A percentile compares a stretch with the other conserved stretches of the same genome.
Evolutionary conservation across 2,113 vertebrate genomes (phyloP).

Genomic region (Isurus oxyrinchus): DNA sequence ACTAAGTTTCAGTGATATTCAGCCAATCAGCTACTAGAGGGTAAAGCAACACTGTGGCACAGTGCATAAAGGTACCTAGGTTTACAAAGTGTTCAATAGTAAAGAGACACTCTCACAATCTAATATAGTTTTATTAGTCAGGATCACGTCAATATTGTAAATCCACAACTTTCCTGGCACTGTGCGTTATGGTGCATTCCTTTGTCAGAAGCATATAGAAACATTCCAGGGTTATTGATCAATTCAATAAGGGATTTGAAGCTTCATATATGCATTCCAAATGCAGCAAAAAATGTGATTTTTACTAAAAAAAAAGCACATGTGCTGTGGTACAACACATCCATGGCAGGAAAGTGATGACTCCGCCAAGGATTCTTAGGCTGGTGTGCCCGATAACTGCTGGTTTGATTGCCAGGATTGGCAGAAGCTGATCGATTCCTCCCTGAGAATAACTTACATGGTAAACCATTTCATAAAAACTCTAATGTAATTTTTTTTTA

Average conservation of each 20-base stretch:
- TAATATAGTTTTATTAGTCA: slow-evolving; percentile 25
- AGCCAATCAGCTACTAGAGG: not conserved
- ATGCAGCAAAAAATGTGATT: not conserved
- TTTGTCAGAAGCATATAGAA: not conserved
- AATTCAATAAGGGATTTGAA: not conserved
- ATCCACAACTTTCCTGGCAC: not conserved
- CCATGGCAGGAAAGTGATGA: not conserved
- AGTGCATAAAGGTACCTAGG: not conserved
- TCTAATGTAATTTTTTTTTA: not conserved
- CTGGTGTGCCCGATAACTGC: not conserved
- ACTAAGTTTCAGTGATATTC: not conserved
- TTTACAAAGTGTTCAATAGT: not conserved
- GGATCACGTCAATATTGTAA: slow-evolving; percentile 22
- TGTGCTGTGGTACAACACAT: not conserved
- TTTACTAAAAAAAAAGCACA: not conserved
- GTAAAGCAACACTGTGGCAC: not conserved
- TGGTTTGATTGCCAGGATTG: not conserved
- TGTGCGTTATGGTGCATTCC: not conserved
- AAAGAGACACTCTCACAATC: not conserved
- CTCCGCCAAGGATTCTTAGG: not conserved
- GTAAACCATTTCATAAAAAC: not conserved
- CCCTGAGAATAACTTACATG: not conserved
- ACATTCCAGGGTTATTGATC: not conserved
- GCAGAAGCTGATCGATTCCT: not conserved
- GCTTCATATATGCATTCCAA: not conserved